Evolutionary conservation across 2,797 vertebrate genomes (phyloP), one percentile per base, ranked within the genome.

Genomic region (Anolis apletophallus): DNA sequence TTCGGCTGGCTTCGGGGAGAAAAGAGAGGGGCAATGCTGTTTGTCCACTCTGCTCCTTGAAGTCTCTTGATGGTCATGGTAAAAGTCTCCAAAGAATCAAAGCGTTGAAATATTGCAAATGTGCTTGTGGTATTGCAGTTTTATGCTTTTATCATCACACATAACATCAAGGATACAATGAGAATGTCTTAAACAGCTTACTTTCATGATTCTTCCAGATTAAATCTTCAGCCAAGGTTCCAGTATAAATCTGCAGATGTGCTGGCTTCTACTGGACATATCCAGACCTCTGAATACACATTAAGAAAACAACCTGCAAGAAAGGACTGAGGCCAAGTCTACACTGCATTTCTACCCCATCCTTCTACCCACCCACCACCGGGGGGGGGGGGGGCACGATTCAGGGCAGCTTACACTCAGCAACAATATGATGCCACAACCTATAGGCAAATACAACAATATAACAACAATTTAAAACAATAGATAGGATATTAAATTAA

Each of bases 161-260:
- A 83, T 55, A 81, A 90, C 91, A 88, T 83, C 26, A 88, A 61
- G 73, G 61, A 90, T 90, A 83, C 71, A 79, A 11, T 83, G 78
- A 32, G 85, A 91, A 91, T 88, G 88, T 59, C 80, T 80, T 85
- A n/a, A n/a, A n/a, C n/a, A 86, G 29, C 52, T 80, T 85, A 23
- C 23, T 59, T 83, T 83, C 40, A 74, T 85, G 54, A 2, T 88
- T 8, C 69, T 93, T 19, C 87, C 88, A 68, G 69, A 59, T 52
- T 17, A 54, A 87, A 29, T 87, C 10, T 87, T 91, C 54, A 90
- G 11, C 64, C 78, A 84, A 14, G 71, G 54, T 86, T 67, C 55
- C 72, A 84, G 4, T 23, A 50, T 11, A 32, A 75, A 75, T 75
- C 34, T 67, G 32, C 69, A 81, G 72, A 81, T 91, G 84, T 68